Base-by-base conservation (phyloP, 2,113 vertebrate genomes). In the Terrapene triunguis region DNA sequence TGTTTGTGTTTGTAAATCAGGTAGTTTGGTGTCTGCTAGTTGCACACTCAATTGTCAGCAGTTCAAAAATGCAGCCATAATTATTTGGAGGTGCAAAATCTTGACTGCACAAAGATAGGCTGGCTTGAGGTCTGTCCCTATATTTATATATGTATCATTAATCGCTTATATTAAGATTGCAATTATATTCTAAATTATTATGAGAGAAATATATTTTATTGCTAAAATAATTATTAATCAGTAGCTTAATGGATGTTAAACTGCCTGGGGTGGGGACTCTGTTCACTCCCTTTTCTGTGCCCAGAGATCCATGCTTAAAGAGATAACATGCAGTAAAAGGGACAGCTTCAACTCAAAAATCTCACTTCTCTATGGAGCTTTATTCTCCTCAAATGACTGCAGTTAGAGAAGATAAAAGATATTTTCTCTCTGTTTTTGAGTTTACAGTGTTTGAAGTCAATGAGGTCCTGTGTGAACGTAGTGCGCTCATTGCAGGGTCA, bases 391-490 rank as follows among this genome's bases (percentile, higher is more conserved):
- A 50, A 42, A n/a, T 29, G 48, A 29, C 29, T 48, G 78, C 27
- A 27, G 44, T 47, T 17, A 25, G 25, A 48, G 76, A 44, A 29
- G 47, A 5, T n/a, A 69, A 69, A 50, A 50, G 16, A 21, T 10
- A 0, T 27, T 42, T 69, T 82, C 35, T 69, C 65, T n/a, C 12
- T 35, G 59, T 3, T 27, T 38, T 83, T 48, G 13, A 0, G 10
- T 92, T 91, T 94, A 96, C 79, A 85, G 92, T 47, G 94, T 84
- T 53, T 1, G 96, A 91, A 38, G 94, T 85, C 72, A 42, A 12
- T 25, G 38, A 76, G 22, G 74, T 14, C 42, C 72, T 38, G 22
- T 14, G 72, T 44, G 72, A 38, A 44, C 3, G 5, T 44, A 44
- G 42, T 4, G 38, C 3, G 42, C 42, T 44, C 74, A 27, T 8